These are phyloP conservation scores for Hypolimnas misippus DNA, from an alignment of 2,888 invertebrate species.

Conservation along the genomic window DNA sequence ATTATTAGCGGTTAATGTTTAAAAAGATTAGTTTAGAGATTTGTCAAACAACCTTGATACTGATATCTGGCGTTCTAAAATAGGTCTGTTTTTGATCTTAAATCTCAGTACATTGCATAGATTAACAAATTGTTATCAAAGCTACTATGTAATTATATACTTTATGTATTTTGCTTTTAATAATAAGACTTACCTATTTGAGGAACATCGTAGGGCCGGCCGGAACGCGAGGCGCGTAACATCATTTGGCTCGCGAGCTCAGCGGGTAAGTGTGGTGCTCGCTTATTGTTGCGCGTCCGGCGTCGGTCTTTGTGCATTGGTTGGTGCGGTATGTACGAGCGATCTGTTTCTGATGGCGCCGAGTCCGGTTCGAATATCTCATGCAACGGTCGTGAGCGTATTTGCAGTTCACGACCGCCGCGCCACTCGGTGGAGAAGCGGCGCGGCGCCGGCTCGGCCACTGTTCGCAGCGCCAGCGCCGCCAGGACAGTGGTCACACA, in stretches of 20 bases:
- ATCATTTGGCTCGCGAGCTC: slow-evolving; percentile 90
- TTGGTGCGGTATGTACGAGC: slow-evolving; percentile 52
- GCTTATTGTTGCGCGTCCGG: slow-evolving; percentile 69
- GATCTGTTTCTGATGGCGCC: slow-evolving; percentile 49
- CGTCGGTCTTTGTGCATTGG: slow-evolving; percentile 60
- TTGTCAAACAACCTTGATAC: too few relatives aligned
- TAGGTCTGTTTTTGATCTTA: too few relatives aligned
- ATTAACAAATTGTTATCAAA: not conserved
- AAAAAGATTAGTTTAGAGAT: too few relatives aligned
- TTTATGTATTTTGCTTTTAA: not conserved
- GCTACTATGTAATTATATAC: not conserved
- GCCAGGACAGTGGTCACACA: slow-evolving; percentile 72
- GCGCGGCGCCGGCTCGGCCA: slow-evolving; percentile 69
- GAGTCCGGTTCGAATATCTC: slow-evolving; percentile 72
- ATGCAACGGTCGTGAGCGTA: slow-evolving; percentile 67
- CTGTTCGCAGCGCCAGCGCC: slow-evolving; percentile 73
- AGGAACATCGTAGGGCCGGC: slow-evolving; percentile 92
- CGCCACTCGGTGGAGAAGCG: slow-evolving; percentile 68
- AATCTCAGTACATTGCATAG: not conserved
- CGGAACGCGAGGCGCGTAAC: slow-evolving; percentile 89
- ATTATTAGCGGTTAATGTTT: too few relatives aligned
- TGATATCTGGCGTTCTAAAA: too few relatives aligned
- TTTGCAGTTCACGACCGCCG: slow-evolving; percentile 57
- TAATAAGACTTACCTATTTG: slow-evolving; percentile 88
- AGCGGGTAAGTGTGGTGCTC: slow-evolving; percentile 74